Conservation (phyloP, 2,888 invertebrate genomes). For the Mythimna albipuncta region DNA sequence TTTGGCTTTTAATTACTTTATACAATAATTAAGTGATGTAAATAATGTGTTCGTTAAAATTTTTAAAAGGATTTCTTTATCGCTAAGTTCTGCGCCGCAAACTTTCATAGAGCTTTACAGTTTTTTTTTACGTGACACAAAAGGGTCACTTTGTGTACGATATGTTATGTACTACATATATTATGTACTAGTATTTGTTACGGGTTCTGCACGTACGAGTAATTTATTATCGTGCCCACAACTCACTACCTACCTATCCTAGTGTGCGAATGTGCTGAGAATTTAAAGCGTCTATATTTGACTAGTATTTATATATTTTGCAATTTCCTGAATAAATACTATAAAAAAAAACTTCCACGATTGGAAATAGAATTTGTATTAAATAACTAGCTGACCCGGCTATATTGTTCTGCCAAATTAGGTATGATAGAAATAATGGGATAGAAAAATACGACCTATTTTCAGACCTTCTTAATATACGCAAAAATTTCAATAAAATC, state of each 20-base stretch:
- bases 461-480: too few relatives aligned
- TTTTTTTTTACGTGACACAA: background rate
- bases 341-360: too few relatives aligned
- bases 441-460: too few relatives aligned
- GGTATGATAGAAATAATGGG: too few relatives aligned
- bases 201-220: constrained; percentile 31
- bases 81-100: background rate
- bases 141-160: background rate
- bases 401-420: too few relatives aligned
- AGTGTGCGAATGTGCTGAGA: constrained; percentile 7
- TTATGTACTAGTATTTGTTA: constrained; percentile 15
- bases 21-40: background rate
- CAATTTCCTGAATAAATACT: background rate
- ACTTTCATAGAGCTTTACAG: constrained; percentile 8
- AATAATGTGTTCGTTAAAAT: background rate
- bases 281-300: constrained; percentile 4
- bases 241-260: constrained; percentile 9
- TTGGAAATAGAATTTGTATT: too few relatives aligned
- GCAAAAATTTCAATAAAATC: too few relatives aligned
- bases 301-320: background rate
- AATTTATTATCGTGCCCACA: constrained; percentile 35
- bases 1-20: background rate
- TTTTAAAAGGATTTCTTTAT: background rate
- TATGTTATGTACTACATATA: background rate
- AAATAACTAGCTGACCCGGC: too few relatives aligned